phyloP scores from a whole-genome alignment of 64 coral and sea anemone genomes.

The Catalaphyllia jardinei region DNA sequence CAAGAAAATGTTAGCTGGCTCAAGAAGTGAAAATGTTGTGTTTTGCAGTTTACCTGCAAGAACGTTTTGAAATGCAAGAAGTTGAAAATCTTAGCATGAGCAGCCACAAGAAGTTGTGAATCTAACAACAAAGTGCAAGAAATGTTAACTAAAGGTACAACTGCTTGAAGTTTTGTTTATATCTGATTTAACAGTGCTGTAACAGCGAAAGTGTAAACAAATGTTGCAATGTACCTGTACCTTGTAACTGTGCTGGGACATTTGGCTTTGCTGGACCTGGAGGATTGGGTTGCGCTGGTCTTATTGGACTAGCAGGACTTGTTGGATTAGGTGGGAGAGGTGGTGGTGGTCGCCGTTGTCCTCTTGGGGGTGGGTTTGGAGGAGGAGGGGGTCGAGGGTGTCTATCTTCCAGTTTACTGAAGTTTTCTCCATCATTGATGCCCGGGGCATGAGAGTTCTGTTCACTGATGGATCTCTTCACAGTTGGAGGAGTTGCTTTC shows the following conservation, averaged over 20 bases:
- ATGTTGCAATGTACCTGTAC: neutral
- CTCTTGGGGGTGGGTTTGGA: slow-evolving; percentile 66
- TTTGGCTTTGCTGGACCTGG: neutral
- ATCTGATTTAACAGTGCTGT: too few species aligned
- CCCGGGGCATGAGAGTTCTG: neutral
- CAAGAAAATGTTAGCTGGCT: too few species aligned
- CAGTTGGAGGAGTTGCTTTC: neutral
- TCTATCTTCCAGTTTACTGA: slow-evolving; percentile 26
- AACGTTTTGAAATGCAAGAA: too few species aligned
- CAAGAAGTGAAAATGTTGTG: too few species aligned
- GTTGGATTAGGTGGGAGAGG: slow-evolving; percentile 54
- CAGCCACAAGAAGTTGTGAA: too few species aligned
- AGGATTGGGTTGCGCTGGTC: neutral
- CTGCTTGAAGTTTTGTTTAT: too few species aligned
- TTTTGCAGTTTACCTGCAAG: too few species aligned
- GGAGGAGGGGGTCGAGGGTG: slow-evolving; percentile 46
- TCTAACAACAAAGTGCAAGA: too few species aligned
- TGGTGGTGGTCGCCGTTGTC: slow-evolving; percentile 71
- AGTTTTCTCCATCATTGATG: slow-evolving; percentile 32
- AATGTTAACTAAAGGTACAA: too few species aligned
- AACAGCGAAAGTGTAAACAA: too few species aligned
- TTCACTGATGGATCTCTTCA: slow-evolving; percentile 43
- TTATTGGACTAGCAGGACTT: neutral
- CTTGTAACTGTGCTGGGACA: neutral
- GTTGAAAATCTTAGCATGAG: too few species aligned